phyloP scores from a whole-genome alignment of 1,140 invertebrate genomes.

The Eubasilissa regina region DNA sequence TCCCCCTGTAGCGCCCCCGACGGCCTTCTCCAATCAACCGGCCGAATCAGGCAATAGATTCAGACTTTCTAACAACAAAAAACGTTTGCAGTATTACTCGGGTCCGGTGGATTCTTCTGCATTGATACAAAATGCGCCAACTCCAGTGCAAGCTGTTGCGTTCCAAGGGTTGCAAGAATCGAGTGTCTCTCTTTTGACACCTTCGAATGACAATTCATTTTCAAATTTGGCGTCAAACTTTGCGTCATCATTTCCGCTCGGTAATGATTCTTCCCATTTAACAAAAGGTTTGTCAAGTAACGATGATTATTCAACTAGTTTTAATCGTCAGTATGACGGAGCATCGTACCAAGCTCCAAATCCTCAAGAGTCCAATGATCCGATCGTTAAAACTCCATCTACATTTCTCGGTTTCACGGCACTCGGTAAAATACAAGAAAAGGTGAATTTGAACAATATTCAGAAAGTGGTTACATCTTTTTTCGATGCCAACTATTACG shows the following conservation, averaged over 20 bases:
- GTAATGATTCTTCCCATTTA: not conserved
- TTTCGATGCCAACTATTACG: conserved; percentile 64
- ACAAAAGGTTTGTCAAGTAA: not conserved
- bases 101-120: conserved; percentile 66
- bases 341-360: not conserved
- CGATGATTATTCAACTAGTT: not conserved
- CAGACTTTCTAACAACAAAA: conserved; percentile 65
- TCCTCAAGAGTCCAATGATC: not conserved
- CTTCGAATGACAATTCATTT: not conserved
- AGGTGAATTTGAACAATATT: conserved; percentile 61
- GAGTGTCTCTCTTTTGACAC: not conserved
- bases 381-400: not conserved
- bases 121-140: not conserved
- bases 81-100: conserved; percentile 69
- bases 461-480: conserved; percentile 68
- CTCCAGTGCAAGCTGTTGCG: not conserved
- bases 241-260: not conserved
- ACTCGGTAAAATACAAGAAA: conserved; percentile 59
- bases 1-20: conserved; percentile 24
- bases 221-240: not conserved
- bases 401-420: conserved; percentile 8
- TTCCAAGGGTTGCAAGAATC: conserved; percentile 1
- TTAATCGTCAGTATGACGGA: not conserved
- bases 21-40: conserved; percentile 31
- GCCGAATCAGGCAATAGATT: conserved; percentile 62